These are phyloP conservation scores for Pollachius pollachius DNA, from an alignment of 2,113 vertebrate species.

Conservation along the genomic window DNA sequence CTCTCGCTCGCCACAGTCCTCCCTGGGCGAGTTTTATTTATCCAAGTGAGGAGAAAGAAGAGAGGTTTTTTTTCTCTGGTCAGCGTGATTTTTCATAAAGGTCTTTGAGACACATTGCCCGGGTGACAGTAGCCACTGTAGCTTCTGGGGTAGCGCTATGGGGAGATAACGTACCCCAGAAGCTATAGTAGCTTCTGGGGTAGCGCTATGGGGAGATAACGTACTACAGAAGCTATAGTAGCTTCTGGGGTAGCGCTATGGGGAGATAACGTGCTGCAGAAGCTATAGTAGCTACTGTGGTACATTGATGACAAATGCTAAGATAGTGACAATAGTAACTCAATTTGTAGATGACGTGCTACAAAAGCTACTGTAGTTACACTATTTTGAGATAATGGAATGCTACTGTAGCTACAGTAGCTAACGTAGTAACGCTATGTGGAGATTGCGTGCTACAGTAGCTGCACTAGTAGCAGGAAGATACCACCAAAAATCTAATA, in stretches of 20 bases:
- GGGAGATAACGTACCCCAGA: background rate
- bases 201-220: conserved; percentile 15
- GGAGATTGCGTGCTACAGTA: background rate
- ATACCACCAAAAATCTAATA: no score
- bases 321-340: background rate
- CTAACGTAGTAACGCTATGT: conserved; percentile 8
- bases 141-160: conserved; percentile 3
- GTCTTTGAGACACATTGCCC: conserved; percentile 15
- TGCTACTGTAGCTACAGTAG: no score
- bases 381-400: conserved; percentile 13
- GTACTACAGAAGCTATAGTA: no score
- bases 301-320: no score
- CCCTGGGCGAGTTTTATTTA: conserved; percentile 47
- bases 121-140: background rate
- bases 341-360: conserved; percentile 6
- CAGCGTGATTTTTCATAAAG: conserved; percentile 35
- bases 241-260: conserved; percentile 4
- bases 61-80: no score
- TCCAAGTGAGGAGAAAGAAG: no score
- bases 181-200: no score
- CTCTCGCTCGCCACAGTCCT: conserved; percentile 35
- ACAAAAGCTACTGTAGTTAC: background rate
- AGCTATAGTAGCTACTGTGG: no score
- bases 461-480: no score
- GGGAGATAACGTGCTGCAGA: background rate